Evolutionary conservation across 2,797 vertebrate genomes (phyloP).

Genomic region (Smutsia gigantea): DNA sequence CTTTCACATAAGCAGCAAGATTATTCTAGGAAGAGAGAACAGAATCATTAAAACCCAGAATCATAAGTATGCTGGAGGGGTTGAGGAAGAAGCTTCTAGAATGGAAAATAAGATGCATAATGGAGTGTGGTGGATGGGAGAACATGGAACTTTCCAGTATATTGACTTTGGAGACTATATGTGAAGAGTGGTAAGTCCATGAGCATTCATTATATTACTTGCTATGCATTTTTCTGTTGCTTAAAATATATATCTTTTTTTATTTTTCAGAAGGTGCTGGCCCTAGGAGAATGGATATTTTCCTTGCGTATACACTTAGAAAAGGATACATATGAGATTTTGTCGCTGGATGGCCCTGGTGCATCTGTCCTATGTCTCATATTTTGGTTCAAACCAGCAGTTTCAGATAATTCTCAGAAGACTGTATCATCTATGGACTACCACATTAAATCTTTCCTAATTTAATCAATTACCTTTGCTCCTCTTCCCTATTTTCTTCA

Average conservation of each 20-base stretch:
- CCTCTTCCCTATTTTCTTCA: background rate
- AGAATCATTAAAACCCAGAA: background rate
- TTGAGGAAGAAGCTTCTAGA: background rate
- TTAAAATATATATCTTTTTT: background rate
- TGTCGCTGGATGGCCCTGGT: background rate
- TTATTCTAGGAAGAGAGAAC: background rate
- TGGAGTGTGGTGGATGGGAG: background rate
- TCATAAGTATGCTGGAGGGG: background rate
- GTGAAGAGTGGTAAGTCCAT: background rate
- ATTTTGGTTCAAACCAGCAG: background rate
- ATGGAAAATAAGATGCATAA: no score
- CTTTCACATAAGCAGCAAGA: background rate
- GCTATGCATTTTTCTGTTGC: background rate
- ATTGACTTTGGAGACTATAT: background rate
- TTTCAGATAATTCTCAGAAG: background rate
- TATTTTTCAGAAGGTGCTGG: background rate
- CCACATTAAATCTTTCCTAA: background rate
- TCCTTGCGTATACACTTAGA: background rate
- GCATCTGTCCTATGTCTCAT: background rate
- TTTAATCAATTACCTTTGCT: background rate
- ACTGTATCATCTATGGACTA: no score
- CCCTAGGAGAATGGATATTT: background rate
- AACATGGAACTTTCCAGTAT: accelerated
- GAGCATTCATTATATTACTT: background rate
- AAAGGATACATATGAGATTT: background rate